phyloP scores from a whole-genome alignment of 2,888 invertebrate genomes.

The Aproaerema taeniolella region DNA sequence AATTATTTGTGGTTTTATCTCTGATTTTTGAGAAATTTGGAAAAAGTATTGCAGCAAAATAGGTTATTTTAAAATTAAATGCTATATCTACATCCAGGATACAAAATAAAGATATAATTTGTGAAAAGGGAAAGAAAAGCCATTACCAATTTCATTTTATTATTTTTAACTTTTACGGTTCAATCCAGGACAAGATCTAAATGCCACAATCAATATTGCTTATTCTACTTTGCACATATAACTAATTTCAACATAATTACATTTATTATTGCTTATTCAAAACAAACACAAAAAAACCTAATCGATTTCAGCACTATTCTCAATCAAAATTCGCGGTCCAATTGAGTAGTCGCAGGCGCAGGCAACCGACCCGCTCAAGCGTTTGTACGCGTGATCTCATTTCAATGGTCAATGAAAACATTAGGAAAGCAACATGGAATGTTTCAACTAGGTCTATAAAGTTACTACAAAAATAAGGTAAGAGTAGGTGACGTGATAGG shows the following conservation, averaged over 20 bases:
- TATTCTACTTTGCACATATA: too few relatives aligned
- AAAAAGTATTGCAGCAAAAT: too few relatives aligned
- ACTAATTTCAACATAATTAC: too few relatives aligned
- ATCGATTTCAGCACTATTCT: slow-evolving; percentile 5
- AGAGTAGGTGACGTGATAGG: slow-evolving; percentile 4
- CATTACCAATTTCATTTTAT: not conserved
- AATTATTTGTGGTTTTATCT: not conserved
- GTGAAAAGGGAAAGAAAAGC: too few relatives aligned
- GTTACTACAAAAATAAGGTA: slow-evolving; percentile 1
- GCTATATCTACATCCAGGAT: too few relatives aligned
- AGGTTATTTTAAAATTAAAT: too few relatives aligned
- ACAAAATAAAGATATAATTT: too few relatives aligned
- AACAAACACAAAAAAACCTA: slow-evolving; percentile 4
- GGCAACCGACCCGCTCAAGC: slow-evolving; percentile 13
- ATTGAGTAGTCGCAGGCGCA: not conserved
- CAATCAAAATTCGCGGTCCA: not conserved
- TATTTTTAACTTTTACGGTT: not conserved
- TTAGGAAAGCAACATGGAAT: slow-evolving; percentile 9
- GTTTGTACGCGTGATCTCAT: slow-evolving; percentile 15
- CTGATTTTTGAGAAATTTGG: too few relatives aligned
- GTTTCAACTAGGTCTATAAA: slow-evolving; percentile 1
- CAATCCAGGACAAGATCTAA: too few relatives aligned
- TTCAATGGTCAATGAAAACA: slow-evolving; percentile 12
- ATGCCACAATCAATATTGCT: too few relatives aligned
- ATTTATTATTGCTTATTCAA: too few relatives aligned